Evolutionary conservation across 2,113 vertebrate species (phyloP).

Genomic region (Caracal caracal): DNA sequence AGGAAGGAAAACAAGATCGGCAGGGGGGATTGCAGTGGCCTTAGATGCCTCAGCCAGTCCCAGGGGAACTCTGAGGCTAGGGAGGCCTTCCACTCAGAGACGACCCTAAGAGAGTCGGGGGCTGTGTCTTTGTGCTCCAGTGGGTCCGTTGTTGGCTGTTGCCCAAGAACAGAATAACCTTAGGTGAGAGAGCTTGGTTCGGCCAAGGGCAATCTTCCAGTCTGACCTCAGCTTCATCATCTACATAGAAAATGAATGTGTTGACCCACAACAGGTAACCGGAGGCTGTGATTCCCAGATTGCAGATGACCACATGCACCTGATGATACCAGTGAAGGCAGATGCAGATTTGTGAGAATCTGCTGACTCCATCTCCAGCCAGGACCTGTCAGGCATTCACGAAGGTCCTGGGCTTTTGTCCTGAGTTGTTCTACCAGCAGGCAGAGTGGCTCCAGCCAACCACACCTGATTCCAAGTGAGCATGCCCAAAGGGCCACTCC

Average conservation of each 20-base stretch:
- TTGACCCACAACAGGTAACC: background rate
- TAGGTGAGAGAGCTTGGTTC: background rate
- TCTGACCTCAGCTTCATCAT: background rate
- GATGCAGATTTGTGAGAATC: background rate
- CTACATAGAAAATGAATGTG: background rate
- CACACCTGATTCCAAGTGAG: background rate
- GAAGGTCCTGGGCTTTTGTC: background rate
- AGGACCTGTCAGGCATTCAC: background rate
- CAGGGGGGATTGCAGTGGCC: background rate
- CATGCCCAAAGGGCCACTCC: background rate
- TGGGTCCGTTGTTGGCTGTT: background rate
- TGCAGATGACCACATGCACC: background rate
- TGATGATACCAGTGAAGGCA: background rate
- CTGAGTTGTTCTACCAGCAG: background rate
- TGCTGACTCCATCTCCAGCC: background rate
- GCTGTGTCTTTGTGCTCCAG: background rate
- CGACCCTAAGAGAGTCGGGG: background rate
- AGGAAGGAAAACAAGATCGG: background rate
- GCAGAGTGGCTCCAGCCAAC: background rate
- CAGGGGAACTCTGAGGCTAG: background rate
- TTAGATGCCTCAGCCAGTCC: background rate
- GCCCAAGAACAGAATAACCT: background rate
- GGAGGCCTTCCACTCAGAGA: background rate
- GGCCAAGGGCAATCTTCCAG: background rate
- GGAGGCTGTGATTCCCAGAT: background rate